These are phyloP conservation scores for Ormia ochracea DNA, from an alignment of 2,888 invertebrate genomes.

Conservation along the genomic window DNA sequence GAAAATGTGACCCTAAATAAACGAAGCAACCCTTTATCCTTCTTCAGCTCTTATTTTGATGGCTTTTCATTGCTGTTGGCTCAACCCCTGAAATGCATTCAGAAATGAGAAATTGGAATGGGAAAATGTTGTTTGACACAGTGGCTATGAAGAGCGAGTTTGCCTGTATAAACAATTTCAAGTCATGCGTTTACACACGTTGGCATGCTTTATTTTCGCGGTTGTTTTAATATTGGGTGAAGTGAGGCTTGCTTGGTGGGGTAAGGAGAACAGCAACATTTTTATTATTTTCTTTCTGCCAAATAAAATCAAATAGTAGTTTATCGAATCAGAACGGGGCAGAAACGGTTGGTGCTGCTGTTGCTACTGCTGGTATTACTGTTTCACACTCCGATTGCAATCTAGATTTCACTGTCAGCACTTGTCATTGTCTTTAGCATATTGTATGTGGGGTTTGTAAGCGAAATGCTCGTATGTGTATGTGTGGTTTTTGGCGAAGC, in stretches of 20 bases:
- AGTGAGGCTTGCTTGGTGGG: too few species aligned
- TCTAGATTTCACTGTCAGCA: conserved; percentile 10
- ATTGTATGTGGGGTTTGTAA: conserved; percentile 22
- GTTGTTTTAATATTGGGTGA: background rate
- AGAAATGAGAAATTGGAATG: background rate
- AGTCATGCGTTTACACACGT: conserved; percentile 43
- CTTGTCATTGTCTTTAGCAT: background rate
- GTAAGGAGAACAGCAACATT: too few species aligned
- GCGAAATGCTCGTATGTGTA: conserved; percentile 18
- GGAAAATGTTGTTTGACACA: background rate
- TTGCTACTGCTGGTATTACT: conserved; percentile 30
- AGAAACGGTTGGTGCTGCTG: background rate
- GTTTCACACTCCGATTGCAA: background rate
- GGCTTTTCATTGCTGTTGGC: background rate
- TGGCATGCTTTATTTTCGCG: conserved; percentile 25
- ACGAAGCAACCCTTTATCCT: conserved; percentile 34
- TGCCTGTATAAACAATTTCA: conserved; percentile 24
- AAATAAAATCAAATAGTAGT: conserved; percentile 6
- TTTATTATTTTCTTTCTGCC: background rate
- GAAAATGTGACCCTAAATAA: conserved; percentile 47
- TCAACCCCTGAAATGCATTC: conserved; percentile 20
- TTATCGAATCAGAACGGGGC: conserved; percentile 28
- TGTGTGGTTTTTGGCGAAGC: conserved; percentile 24
- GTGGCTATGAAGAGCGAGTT: background rate
- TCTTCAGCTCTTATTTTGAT: background rate